phyloP scores from a whole-genome alignment of 2,888 invertebrate genomes.

The Corythucha ciliata region DNA sequence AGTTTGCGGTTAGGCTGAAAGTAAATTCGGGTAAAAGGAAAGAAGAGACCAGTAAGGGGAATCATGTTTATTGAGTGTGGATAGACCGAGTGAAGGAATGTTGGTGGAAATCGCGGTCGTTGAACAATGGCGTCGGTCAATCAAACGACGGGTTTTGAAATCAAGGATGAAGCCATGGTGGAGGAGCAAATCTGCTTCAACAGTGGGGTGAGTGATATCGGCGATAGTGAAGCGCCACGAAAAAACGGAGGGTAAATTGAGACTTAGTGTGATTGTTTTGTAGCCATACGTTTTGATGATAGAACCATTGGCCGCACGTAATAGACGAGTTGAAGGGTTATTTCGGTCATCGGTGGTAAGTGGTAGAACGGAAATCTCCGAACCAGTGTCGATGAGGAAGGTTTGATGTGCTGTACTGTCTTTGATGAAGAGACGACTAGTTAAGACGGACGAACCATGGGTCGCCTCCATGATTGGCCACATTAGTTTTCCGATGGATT shows the following conservation, averaged over 20 bases:
- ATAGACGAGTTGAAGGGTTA: slow-evolving; percentile 8
- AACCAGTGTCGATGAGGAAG: slow-evolving; percentile 24
- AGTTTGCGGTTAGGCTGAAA: not conserved
- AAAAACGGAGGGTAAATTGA: slow-evolving; percentile 28
- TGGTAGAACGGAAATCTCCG: slow-evolving; percentile 27
- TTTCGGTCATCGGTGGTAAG: not conserved
- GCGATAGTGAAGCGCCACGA: slow-evolving; percentile 13
- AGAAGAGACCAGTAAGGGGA: not conserved
- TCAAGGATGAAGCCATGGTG: slow-evolving; percentile 11
- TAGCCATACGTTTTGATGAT: slow-evolving; percentile 30
- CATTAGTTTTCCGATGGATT: too few species aligned
- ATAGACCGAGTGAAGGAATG: not conserved
- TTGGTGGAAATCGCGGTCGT: too few species aligned
- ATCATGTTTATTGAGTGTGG: not conserved
- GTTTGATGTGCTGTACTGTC: slow-evolving; percentile 2
- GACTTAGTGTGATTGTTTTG: slow-evolving; percentile 18
- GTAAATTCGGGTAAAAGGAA: not conserved
- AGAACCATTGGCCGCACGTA: slow-evolving; percentile 34
- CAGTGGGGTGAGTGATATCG: slow-evolving; percentile 2
- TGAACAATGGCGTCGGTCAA: slow-evolving; percentile 2
- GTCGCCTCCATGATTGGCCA: too few species aligned
- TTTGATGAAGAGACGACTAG: slow-evolving; percentile 4
- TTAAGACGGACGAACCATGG: too few species aligned
- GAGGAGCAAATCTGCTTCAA: slow-evolving; percentile 31
- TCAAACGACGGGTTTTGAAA: slow-evolving; percentile 7